Evolutionary conservation across 1,140 invertebrate genomes (phyloP).

Genomic region (Aphis gossypii): DNA sequence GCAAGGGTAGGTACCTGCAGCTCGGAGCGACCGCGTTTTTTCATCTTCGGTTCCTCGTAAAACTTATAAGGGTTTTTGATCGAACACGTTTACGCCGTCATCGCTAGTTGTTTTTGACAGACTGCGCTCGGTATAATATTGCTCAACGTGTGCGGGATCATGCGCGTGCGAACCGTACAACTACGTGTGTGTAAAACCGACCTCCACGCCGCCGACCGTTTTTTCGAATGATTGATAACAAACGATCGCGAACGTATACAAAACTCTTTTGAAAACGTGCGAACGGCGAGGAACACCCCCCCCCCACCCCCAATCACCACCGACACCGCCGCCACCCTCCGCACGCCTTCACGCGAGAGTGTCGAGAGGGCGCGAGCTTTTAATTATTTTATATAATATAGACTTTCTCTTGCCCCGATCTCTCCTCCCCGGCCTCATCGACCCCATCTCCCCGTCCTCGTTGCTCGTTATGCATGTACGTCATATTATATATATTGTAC

Average conservation of each 20-base stretch:
- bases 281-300: neutral
- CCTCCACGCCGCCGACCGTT: neutral
- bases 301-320: neutral
- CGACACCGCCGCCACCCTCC: no score
- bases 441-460: neutral
- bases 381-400: slow-evolving; percentile 42
- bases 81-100: slow-evolving; percentile 47
- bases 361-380: slow-evolving; percentile 45
- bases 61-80: slow-evolving; percentile 55
- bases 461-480: neutral
- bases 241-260: slow-evolving; percentile 22
- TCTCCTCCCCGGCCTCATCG: neutral
- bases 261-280: slow-evolving; percentile 26
- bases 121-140: neutral
- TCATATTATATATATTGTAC: neutral
- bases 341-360: neutral
- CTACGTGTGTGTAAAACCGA: neutral
- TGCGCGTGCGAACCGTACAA: neutral
- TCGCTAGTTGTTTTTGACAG: slow-evolving; percentile 54
- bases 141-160: neutral
- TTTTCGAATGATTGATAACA: slow-evolving; percentile 58
- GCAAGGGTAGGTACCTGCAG: neutral
- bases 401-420: neutral
- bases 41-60: slow-evolving; percentile 31
- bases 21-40: neutral